Base-by-base conservation (phyloP, 2,888 invertebrate genomes). In the Agrilus biguttatus region DNA sequence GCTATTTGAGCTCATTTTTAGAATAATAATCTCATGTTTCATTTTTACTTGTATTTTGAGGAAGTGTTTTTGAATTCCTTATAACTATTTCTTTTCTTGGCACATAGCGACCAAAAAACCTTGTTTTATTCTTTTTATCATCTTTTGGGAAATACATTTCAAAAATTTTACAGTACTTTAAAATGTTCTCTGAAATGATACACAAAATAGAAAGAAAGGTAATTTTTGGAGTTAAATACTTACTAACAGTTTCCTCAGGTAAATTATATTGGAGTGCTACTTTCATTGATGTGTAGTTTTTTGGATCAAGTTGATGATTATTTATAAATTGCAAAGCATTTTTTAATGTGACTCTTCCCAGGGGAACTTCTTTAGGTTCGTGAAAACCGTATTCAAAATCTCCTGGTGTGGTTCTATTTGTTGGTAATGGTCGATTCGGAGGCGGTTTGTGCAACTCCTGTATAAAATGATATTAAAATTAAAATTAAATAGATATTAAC, bases 231-330 rank as follows among this genome's bases (percentile, higher is more conserved):
- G 8, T 41, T 39, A 33, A 34, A 19, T 42, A 59, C 62, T 60
- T 63, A 73, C 78, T 68, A 47, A 80, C 74, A 62, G 73, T 68
- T 41, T 75, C 68, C 51, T 73, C 67, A 43, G 78, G 76, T 40
- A 90, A 52, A 55, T 80, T 78, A 57, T 83, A 81, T 46, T 84
- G 73, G 37, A 70, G 58, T 1, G 88, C 79, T 57, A 89, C 79
- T 57, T 68, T 70, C 8, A 69, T 62, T 0, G 66, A 62, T 5
- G 74, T 76, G 54, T 75, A 73, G 37, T 67, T 66, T 19, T 66
- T 58, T 0, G 84, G 77, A 52, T 84, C 72, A 0, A 63, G 55
- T 55, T 75, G 74, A 60, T 86, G 73, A 14, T 79, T 70, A 0
- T 73, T 67, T 36, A 90, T 71, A 52, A 87, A 79, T 43, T 74